Evolutionary conservation across 2,888 invertebrate species (phyloP).

Genomic region (Galerucella calmariensis): DNA sequence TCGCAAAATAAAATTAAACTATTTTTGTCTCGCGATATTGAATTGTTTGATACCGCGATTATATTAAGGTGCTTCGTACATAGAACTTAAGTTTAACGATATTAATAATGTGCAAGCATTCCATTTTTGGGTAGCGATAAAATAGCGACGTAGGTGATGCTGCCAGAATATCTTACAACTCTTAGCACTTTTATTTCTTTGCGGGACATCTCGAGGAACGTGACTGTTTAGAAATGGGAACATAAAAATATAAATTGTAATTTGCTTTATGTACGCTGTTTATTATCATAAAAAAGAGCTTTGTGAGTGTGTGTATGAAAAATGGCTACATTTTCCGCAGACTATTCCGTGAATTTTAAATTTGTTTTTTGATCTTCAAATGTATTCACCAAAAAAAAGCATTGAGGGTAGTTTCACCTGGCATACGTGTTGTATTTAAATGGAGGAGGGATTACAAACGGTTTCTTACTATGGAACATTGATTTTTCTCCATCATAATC

Average conservation of each 20-base stretch:
- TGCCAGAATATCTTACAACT: neutral
- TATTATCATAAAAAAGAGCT: slow-evolving; percentile 1
- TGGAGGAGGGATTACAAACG: too few species aligned
- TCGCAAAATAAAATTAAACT: too few species aligned
- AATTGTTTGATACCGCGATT: neutral
- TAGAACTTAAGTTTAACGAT: neutral
- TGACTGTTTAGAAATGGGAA: neutral
- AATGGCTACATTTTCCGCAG: neutral
- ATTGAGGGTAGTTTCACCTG: too few species aligned
- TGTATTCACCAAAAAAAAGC: neutral
- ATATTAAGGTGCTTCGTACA: neutral
- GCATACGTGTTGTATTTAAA: too few species aligned
- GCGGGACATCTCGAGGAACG: neutral
- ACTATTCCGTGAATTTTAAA: neutral
- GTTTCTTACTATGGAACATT: too few species aligned
- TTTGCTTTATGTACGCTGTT: neutral
- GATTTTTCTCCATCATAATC: too few species aligned
- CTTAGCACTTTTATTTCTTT: neutral
- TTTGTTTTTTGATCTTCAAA: neutral
- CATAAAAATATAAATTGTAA: slow-evolving; percentile 7
- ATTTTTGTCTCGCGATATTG: neutral
- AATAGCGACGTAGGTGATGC: neutral
- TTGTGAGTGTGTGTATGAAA: neutral
- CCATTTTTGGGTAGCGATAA: neutral
- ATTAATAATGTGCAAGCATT: neutral